Evolutionary conservation across 1,140 invertebrate species (phyloP).

Genomic region (Copidosoma floridanum): DNA sequence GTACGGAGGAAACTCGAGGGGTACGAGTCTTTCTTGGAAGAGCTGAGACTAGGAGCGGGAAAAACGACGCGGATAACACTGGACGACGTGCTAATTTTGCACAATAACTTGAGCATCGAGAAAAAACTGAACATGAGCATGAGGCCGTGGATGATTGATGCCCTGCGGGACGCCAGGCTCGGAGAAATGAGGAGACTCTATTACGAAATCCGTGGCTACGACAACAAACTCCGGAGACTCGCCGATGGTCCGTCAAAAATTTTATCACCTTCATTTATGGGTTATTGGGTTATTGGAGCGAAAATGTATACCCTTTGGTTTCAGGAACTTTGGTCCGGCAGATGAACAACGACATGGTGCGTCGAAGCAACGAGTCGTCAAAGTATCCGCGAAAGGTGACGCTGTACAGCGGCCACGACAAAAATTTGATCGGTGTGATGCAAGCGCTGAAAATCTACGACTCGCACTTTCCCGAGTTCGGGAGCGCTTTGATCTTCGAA

Average conservation of each 20-base stretch:
- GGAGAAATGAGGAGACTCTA: not conserved
- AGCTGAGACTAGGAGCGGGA: not conserved
- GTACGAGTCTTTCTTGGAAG: not conserved
- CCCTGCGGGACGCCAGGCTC: not conserved
- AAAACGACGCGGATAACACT: not conserved
- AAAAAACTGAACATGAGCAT: not conserved
- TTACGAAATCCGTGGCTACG: not conserved
- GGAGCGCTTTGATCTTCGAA: slow-evolving; percentile 9
- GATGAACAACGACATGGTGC: slow-evolving; percentile 5
- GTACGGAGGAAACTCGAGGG: not conserved
- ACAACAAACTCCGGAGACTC: not conserved
- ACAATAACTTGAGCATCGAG: slow-evolving; percentile 12
- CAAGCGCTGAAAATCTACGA: not conserved
- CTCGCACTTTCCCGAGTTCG: slow-evolving; percentile 1
- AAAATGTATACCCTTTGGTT: not conserved
- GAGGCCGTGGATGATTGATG: slow-evolving; percentile 8
- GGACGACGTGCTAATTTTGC: slow-evolving; percentile 7
- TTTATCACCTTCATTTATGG: too few species aligned
- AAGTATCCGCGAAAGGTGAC: not conserved
- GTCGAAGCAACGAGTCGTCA: not conserved
- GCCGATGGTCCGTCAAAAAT: not conserved
- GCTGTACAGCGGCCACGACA: slow-evolving; percentile 17
- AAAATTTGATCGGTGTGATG: slow-evolving; percentile 4
- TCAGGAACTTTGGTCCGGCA: not conserved
- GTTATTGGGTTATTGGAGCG: too few species aligned